These are phyloP conservation scores for Erebia ligea DNA, from an alignment of 2,888 invertebrate species.

Conservation along the genomic window DNA sequence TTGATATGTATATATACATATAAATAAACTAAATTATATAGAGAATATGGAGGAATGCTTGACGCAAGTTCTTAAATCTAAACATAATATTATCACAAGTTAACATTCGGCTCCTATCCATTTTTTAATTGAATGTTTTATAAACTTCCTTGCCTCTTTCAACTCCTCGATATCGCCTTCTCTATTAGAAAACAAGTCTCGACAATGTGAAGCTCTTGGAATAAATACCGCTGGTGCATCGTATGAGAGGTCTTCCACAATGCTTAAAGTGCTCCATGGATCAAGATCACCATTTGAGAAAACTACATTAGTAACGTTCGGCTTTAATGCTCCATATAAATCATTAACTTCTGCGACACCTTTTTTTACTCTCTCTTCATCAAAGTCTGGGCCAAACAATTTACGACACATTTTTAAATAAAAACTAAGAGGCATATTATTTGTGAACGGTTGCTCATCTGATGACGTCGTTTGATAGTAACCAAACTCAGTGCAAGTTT, in stretches of 20 bases:
- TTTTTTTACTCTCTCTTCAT: slow-evolving; percentile 59
- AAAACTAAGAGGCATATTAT: slow-evolving; percentile 67
- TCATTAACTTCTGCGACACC: slow-evolving; percentile 71
- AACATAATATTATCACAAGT: slow-evolving; percentile 9
- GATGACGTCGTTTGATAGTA: slow-evolving; percentile 87
- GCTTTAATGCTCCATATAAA: slow-evolving; percentile 73
- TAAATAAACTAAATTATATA: too few species aligned
- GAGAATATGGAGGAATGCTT: too few species aligned
- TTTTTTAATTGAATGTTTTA: slow-evolving; percentile 64
- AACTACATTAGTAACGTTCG: slow-evolving; percentile 80
- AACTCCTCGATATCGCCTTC: slow-evolving; percentile 60
- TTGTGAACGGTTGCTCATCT: slow-evolving; percentile 82
- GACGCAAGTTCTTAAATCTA: not conserved
- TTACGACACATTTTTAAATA: slow-evolving; percentile 67
- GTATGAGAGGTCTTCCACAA: slow-evolving; percentile 70
- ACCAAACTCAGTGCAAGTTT: slow-evolving; percentile 91
- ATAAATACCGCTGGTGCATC: slow-evolving; percentile 67
- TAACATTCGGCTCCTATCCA: slow-evolving; percentile 64
- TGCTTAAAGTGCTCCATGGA: slow-evolving; percentile 82
- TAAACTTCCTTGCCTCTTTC: slow-evolving; percentile 60
- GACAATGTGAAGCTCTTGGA: slow-evolving; percentile 62
- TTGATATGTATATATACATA: too few species aligned
- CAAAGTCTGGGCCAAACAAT: slow-evolving; percentile 67
- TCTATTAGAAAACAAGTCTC: slow-evolving; percentile 60
- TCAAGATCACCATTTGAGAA: slow-evolving; percentile 84